Percentiles rank a stretch among this genome's conserved stretches.
These are phyloP conservation scores for Philhelius pedissequus DNA, from an alignment of 2,888 invertebrate genomes.

Conservation along the genomic window DNA sequence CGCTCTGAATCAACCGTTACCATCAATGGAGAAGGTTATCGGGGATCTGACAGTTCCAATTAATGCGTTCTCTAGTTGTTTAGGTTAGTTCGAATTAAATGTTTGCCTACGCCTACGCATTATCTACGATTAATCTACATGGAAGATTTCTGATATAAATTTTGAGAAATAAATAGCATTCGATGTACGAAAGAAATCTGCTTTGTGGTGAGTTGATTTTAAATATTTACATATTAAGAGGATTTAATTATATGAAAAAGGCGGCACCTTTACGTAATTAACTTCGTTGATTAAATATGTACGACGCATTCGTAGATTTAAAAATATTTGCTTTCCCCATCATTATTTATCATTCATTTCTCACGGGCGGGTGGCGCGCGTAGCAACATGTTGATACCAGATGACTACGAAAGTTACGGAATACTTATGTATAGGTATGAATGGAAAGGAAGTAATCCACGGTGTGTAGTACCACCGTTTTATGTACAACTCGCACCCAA, in stretches of 20 bases:
- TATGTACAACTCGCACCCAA: not conserved
- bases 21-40: no score
- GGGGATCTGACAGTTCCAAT: no score
- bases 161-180: no score
- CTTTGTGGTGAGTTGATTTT: no score
- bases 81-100: no score
- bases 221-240: no score
- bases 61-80: no score
- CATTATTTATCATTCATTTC: slow-evolving; percentile 36
- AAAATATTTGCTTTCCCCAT: slow-evolving; percentile 3
- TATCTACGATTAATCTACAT: no score
- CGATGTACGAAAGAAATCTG: no score
- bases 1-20: no score
- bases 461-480: not conserved
- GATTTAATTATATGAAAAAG: not conserved
- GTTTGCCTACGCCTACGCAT: no score
- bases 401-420: slow-evolving; percentile 28
- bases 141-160: no score
- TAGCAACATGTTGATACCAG: slow-evolving; percentile 57
- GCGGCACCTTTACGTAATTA: not conserved
- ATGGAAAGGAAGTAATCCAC: slow-evolving; percentile 31
- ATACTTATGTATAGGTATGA: not conserved
- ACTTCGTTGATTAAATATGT: not conserved
- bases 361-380: not conserved
- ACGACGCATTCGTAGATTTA: not conserved